Evolutionary conservation across 1,140 invertebrate genomes (phyloP).

Genomic region (Pogonognathellus flavescens): DNA sequence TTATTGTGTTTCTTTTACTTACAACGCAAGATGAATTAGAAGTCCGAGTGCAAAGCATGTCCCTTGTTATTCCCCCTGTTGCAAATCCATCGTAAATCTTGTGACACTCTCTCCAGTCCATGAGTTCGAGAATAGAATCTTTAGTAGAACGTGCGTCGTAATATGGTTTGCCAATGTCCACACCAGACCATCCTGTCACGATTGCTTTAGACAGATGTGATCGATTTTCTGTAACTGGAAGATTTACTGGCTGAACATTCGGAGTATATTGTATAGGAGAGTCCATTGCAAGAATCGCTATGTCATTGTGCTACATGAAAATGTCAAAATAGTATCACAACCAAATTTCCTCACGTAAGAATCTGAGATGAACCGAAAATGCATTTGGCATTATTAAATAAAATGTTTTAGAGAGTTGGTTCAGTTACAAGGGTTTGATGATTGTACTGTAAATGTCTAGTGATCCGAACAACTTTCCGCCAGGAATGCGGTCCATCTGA

Average conservation of each 20-base stretch:
- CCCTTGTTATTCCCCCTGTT: conserved; percentile 30
- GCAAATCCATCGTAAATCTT: conserved; percentile 56
- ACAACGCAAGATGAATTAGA: conserved; percentile 54
- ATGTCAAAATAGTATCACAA: neutral
- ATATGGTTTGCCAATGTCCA: conserved; percentile 46
- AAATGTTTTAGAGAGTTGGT: neutral
- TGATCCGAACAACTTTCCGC: conserved; percentile 57
- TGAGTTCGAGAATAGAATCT: conserved; percentile 54
- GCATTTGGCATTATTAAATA: neutral
- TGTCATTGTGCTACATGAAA: conserved; percentile 81
- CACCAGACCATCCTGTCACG: conserved; percentile 57
- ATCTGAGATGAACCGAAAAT: neutral
- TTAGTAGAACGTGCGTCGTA: conserved; percentile 27
- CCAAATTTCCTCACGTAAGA: neutral
- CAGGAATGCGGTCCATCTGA: conserved; percentile 53
- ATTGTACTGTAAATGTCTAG: conserved; percentile 54
- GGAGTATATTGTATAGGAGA: conserved; percentile 81
- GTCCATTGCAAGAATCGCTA: conserved; percentile 86
- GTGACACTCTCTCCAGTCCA: conserved; percentile 51
- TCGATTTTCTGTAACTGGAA: conserved; percentile 17
- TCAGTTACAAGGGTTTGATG: conserved; percentile 52
- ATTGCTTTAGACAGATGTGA: conserved; percentile 52
- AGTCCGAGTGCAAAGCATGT: conserved; percentile 54
- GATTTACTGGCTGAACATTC: conserved; percentile 77
- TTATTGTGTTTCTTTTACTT: conserved; percentile 18